Conservation (phyloP, 2,797 vertebrate species). For the Prunella strophiata region DNA sequence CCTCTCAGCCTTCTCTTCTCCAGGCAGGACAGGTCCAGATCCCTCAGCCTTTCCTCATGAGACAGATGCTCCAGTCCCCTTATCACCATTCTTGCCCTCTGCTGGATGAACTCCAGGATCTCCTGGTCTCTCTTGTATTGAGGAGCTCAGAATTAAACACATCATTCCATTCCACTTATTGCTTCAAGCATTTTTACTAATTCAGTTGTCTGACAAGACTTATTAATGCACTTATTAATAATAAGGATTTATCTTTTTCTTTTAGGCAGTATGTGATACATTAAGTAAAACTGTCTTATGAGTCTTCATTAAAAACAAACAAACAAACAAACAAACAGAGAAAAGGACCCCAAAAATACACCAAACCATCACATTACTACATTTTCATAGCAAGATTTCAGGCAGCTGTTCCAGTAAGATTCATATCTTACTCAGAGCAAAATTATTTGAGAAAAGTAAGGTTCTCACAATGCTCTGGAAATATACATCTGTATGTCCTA, state of each 20-base stretch:
- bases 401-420: neutral
- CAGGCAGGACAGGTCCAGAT: neutral
- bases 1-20: neutral
- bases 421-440: neutral
- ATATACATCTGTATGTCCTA: neutral
- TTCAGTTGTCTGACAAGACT: neutral
- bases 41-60: neutral
- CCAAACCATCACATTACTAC: neutral
- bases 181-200: neutral
- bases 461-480: neutral
- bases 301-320: neutral
- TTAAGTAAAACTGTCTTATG: neutral
- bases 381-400: neutral
- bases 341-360: too few species aligned
- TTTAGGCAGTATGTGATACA: neutral
- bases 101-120: neutral
- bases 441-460: constrained; percentile 2
- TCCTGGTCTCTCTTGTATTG: neutral
- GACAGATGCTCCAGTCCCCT: neutral
- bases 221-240: neutral
- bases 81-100: neutral
- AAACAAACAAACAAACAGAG: neutral
- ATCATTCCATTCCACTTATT: neutral
- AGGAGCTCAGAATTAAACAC: neutral
- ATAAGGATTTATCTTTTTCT: neutral